phyloP scores from a whole-genome alignment of 2,797 vertebrate species.

The Neosalanx taihuensis region DNA sequence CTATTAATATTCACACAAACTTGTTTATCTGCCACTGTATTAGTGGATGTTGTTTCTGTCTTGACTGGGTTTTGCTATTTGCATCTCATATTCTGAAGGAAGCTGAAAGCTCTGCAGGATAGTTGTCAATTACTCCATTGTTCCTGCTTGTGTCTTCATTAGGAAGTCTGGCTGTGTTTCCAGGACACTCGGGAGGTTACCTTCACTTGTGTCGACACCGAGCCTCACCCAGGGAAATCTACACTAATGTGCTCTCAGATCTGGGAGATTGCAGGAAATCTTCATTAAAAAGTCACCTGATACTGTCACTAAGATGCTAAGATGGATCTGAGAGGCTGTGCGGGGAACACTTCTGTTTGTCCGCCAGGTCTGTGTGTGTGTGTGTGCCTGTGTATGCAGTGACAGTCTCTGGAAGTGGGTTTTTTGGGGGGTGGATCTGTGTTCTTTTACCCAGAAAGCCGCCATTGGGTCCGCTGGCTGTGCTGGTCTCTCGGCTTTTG shows the following conservation, averaged over 20 bases:
- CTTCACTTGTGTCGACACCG: constrained; percentile 44
- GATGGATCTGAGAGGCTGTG: constrained; percentile 27
- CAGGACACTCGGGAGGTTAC: constrained; percentile 51
- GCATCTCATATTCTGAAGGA: constrained; percentile 51
- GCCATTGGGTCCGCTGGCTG: constrained; percentile 5
- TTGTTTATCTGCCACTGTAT: constrained; percentile 54
- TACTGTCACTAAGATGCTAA: constrained; percentile 45
- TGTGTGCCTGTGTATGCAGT: background rate
- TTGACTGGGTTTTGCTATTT: constrained; percentile 34
- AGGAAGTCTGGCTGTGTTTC: constrained; percentile 58
- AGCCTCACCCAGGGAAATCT: constrained; percentile 54
- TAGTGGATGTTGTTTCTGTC: constrained; percentile 19
- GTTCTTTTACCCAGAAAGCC: too few relatives aligned
- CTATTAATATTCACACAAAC: constrained; percentile 64
- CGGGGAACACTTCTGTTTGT: background rate
- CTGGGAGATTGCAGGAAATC: constrained; percentile 50
- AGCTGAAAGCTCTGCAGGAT: constrained; percentile 38
- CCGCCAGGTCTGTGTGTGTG: constrained; percentile 5
- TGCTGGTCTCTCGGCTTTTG: constrained; percentile 36
- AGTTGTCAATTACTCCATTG: constrained; percentile 63
- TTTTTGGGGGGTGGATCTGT: background rate
- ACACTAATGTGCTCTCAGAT: constrained; percentile 52
- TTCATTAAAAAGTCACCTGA: constrained; percentile 61
- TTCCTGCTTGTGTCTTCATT: constrained; percentile 59
- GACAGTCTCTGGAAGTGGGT: background rate